These are phyloP conservation scores for Bombylius discolor DNA, from an alignment of 2,888 invertebrate species.

Conservation along the genomic window DNA sequence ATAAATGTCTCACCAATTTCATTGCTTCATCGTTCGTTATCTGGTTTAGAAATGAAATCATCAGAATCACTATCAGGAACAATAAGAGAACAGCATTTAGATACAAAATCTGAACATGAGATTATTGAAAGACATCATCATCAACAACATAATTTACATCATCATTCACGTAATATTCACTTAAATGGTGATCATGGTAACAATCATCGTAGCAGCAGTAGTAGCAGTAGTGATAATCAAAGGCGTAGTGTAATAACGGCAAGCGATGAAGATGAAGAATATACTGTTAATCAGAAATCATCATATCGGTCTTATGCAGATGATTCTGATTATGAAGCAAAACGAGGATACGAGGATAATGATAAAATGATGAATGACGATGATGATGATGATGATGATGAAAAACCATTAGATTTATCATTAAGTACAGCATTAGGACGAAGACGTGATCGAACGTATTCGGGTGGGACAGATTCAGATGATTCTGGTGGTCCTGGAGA, in stretches of 20 bases:
- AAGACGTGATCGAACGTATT: conserved; percentile 45
- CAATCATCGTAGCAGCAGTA: neutral
- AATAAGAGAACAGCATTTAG: neutral
- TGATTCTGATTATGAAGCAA: conserved; percentile 6
- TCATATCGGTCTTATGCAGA: neutral
- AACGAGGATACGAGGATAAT: conserved; percentile 1
- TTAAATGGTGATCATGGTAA: neutral
- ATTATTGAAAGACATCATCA: neutral
- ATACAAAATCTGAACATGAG: neutral
- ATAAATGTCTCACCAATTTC: neutral
- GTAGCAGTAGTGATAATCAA: neutral
- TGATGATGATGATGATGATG: conserved; percentile 38
- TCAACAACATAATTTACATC: neutral
- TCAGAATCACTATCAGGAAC: neutral
- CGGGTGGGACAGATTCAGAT: conserved; percentile 68
- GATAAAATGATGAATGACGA: neutral
- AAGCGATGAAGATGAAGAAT: conserved; percentile 12
- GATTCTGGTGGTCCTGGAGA: conserved; percentile 52
- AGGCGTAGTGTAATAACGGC: neutral
- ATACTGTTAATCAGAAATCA: neutral
- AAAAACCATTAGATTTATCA: conserved; percentile 69
- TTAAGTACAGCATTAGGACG: conserved; percentile 36
- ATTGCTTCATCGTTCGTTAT: neutral
- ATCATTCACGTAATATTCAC: neutral
- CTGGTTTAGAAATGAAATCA: neutral